Percentiles rank a stretch among this genome's conserved stretches.
Conservation (phyloP, 2,113 vertebrate species). For the Tragulus kanchil region DNA sequence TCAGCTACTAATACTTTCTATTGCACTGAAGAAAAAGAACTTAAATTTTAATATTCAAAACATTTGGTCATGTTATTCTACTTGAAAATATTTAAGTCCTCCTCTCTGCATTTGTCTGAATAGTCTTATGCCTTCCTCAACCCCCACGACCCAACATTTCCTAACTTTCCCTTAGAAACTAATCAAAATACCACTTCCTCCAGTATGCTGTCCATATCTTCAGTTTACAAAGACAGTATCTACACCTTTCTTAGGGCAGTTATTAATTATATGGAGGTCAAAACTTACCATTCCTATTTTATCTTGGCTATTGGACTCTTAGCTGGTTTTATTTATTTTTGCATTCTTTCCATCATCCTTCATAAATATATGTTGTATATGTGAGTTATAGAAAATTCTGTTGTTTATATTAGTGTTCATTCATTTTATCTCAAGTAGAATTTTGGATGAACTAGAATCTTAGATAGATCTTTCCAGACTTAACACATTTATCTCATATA, state of each 20-base stretch:
- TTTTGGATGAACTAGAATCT: slow-evolving; percentile 21
- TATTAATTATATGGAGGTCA: background rate
- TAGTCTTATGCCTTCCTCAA: background rate
- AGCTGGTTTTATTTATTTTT: background rate
- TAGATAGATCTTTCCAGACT: background rate
- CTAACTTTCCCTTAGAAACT: background rate
- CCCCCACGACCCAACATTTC: background rate
- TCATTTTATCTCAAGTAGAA: background rate
- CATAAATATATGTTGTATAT: background rate
- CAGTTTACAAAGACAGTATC: background rate
- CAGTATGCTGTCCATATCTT: background rate
- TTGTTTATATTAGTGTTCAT: background rate
- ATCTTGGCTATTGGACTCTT: background rate
- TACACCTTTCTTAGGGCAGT: background rate
- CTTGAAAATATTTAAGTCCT: background rate
- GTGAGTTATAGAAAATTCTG: background rate
- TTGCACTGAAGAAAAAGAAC: background rate
- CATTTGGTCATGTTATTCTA: background rate
- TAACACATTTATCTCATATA: background rate
- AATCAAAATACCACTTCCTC: background rate
- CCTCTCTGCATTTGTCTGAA: background rate
- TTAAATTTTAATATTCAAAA: background rate
- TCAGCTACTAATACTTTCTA: background rate
- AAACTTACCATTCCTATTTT: background rate
- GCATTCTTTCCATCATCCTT: background rate